Base-by-base conservation (phyloP, 53 echinoderm and acorn worm genomes). In the Crossaster papposus region DNA sequence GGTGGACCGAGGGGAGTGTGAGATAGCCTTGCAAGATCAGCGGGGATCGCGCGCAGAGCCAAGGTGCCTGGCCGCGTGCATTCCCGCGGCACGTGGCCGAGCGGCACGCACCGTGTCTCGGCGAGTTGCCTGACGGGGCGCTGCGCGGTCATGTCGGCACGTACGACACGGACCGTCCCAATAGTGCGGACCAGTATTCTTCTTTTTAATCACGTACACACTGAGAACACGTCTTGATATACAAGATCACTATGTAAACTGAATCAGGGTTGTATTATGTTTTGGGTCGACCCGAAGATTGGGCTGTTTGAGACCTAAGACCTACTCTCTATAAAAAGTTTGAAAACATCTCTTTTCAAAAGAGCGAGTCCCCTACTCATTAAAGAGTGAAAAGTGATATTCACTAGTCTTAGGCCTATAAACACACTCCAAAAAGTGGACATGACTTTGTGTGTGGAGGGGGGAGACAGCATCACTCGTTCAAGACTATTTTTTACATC, bases 81-180 rank as follows among this genome's bases (percentile, higher is more conserved):
- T 87, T 87, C 87, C 52, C 58, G 51, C 8, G 87, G 7, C 87
- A 87, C 87, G 87, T 77, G 87, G 24, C 87, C 22, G 35, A 29
- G 34, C 50, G 14, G 33, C 26, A 58, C 20, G 31, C n/a, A 50
- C 80, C 80, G 80, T 80, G 80, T 54, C 52, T 50, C 24, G 50
- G 52, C 79, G 52, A 79, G 52, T 28, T 58, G n/a, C 32, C 58
- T 54, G 80, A 32, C 80, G 54, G 31, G 33, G 53, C 50, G 52
- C 79, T 52, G 6, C 52, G 28, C 30, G 79, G 79, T 26, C 52
- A 51, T 26, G 26, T 26, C 79, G 52, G 52, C 79, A 79, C 79
- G 79, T 79, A 35, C 28, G 15, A 10, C 35, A 35, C 33, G 36
- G 15, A 13, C 23, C 17, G 36, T 18, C 14, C 10, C 8, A 10